Base-by-base conservation (phyloP, 2,797 vertebrate species). In the Artibeus lituratus region DNA sequence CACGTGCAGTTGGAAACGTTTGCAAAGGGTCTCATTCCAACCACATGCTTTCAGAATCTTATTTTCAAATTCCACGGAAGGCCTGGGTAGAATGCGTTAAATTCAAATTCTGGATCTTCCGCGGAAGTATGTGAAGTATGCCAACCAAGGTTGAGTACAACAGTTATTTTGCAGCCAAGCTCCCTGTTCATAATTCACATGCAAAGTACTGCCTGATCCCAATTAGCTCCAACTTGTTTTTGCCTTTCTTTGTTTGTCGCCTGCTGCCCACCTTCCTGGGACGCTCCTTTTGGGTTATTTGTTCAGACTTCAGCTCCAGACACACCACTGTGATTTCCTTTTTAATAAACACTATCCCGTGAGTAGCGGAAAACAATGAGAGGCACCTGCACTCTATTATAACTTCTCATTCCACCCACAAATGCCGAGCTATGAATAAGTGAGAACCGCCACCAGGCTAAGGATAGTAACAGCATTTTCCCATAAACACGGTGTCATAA, bases 311-410 rank as follows among this genome's bases (percentile, higher is more conserved):
- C 92, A 86, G 95, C 95, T 96, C 96, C 96, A 97, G 87, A 97
- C 96, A 97, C 93, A 98, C 93, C 97, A 97, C 95, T 96, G 96
- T 96, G 96, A 98, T 98, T 98, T 98, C 97, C 96, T 98, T 98
- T 96, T 97, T 98, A 98, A 97, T 96, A 98, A 98, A 97, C 95
- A 98, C 94, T 94, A 96, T 97, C 97, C 97, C 97, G 95, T 35
- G 89, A 98, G 97, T 70, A 94, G 96, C 92, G 81, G 97, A 97
- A 98, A 98, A 97, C 97, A 98, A 51, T 49, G 88, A 96, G 95
- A 97, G 96, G 94, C 97, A 98, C 98, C 97, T 98, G 98, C 97
- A 97, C 96, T 92, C 97, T 81, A 98, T 98, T 98, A 98, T 11
- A 94, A 97, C 95, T 90, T 92, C 92, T 87, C 91, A 72, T 97